Conservation (phyloP, 1,140 invertebrate species). For the Mercenaria mercenaria region DNA sequence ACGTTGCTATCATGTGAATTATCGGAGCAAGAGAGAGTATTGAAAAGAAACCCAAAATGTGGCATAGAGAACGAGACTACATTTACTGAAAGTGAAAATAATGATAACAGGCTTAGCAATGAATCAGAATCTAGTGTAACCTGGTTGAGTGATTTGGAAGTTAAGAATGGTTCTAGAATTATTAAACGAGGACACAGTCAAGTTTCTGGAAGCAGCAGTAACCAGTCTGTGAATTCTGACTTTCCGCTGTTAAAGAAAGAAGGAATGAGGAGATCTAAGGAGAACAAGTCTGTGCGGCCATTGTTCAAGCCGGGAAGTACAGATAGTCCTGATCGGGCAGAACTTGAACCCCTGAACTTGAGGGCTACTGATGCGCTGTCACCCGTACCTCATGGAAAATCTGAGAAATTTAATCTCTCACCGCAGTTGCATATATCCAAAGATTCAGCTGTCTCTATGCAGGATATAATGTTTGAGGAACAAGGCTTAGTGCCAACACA, state of each 20-base stretch:
- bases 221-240: slow-evolving; percentile 42
- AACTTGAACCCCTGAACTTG: slow-evolving; percentile 21
- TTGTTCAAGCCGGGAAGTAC: not conserved
- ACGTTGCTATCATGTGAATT: not conserved
- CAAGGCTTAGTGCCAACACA: not conserved
- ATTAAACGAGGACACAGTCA: slow-evolving; percentile 36
- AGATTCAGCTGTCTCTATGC: slow-evolving; percentile 45
- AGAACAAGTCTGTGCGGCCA: slow-evolving; percentile 4
- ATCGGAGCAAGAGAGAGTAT: not conserved
- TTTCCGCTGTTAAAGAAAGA: slow-evolving; percentile 9
- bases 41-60: not conserved
- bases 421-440: slow-evolving; percentile 6
- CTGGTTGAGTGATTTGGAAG: not conserved
- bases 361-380: not conserved
- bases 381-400: not conserved
- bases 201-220: slow-evolving; percentile 43
- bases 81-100: slow-evolving; percentile 7
- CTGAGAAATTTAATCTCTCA: not conserved
- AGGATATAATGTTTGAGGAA: slow-evolving; percentile 41
- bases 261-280: slow-evolving; percentile 26
- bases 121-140: slow-evolving; percentile 15
- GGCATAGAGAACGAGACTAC: slow-evolving; percentile 7
- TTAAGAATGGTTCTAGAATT: not conserved
- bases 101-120: not conserved
- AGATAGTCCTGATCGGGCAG: not conserved